A percentile compares a stretch with the other conserved stretches of the same genome.
phyloP scores from a whole-genome alignment of 2,113 vertebrate genomes.

The Seriola aureovittata region DNA sequence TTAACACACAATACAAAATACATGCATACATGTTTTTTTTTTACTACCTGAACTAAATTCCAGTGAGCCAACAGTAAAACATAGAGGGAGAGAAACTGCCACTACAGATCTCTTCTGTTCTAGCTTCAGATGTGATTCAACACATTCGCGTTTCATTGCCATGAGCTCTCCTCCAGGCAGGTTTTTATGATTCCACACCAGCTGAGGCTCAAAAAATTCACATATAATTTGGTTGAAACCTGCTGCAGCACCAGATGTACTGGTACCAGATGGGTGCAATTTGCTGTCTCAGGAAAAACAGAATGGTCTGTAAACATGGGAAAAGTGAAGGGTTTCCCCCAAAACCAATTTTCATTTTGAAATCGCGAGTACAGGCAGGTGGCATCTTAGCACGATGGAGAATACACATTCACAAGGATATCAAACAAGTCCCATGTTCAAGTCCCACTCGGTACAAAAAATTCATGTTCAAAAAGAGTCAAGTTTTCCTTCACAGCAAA shows the following conservation, averaged over 20 bases:
- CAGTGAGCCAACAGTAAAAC: constrained; percentile 1
- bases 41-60: constrained; percentile 7
- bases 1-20: not conserved
- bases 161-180: constrained; percentile 10
- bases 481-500: not conserved
- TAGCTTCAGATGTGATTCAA: constrained; percentile 14
- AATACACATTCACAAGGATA: not conserved
- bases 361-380: not conserved
- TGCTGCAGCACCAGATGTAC: not conserved
- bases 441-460: not conserved
- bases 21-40: not conserved
- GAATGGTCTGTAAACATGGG: not conserved
- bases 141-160: not conserved
- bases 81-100: constrained; percentile 11
- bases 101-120: not conserved
- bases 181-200: constrained; percentile 6
- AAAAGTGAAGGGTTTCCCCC: not conserved
- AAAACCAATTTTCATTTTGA: not conserved
- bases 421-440: not conserved
- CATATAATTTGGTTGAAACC: constrained; percentile 1
- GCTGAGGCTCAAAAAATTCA: not conserved
- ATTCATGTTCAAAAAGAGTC: not conserved
- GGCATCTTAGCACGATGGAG: not conserved
- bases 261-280: not conserved
- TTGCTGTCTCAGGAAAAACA: not conserved